Base-by-base conservation (phyloP, 2,113 vertebrate species). In the Cynopterus brachyotis region DNA sequence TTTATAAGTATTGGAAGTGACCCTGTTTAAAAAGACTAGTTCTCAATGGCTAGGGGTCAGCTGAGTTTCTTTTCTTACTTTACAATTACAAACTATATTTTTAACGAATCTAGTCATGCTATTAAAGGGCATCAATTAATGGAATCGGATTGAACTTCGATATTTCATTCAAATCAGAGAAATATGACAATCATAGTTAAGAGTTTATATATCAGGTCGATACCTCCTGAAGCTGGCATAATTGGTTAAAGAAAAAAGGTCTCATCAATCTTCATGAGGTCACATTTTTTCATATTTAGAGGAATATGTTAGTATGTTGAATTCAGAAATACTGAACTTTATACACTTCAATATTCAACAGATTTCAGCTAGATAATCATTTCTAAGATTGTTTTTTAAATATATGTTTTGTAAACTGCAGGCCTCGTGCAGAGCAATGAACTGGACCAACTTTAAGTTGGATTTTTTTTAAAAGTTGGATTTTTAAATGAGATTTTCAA, bases 311-410 rank as follows among this genome's bases (percentile, higher is more conserved):
- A 17, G 10, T n/a, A 53, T 79, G 17, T 28, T 64, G 5, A 86
- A 35, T 85, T 91, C 24, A 47, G 37, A 42, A 60, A 70, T 32
- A 47, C 24, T 67, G 4, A 40, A 69, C 73, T 83, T 92, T 26
- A 87, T 59, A 37, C 9, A 90, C 62, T 86, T 92, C 69, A 75
- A 32, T 78, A 89, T 70, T 89, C 60, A 91, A 84, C 57, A 84
- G 32, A 67, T 75, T 64, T 3, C 2, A 91, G 42, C 16, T 60
- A 81, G 60, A 89, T 30, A 88, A 57, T 87, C 15, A 45, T 93
- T 88, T 81, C 37, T 66, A 88, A 45, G 37, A 64, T 37, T 73
- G 70, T 78, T 50, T 79, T 53, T 37, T 30, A 8, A 76, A 60
- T 62, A 70, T 26, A 42, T 35, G 17, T 45, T 75, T 89, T 60